These are phyloP conservation scores for Hoplodrina blanda DNA, from an alignment of 2,888 invertebrate species.

Conservation along the genomic window DNA sequence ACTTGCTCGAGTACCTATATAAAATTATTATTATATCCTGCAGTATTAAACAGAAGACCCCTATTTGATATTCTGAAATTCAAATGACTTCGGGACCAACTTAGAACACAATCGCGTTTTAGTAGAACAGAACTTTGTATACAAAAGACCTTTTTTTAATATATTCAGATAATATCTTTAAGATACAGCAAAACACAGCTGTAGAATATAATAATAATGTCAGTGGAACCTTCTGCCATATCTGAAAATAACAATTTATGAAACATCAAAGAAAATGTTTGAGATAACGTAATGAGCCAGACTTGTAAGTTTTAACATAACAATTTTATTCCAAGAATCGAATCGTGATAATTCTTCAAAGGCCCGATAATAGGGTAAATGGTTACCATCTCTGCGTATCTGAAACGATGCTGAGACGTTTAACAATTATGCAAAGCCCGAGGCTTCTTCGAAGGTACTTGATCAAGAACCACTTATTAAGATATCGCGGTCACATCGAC, in stretches of 20 bases:
- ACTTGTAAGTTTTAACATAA: conserved; percentile 56
- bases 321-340: conserved; percentile 58
- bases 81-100: conserved; percentile 84
- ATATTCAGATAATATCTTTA: conserved; percentile 63
- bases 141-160: conserved; percentile 79
- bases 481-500: conserved; percentile 87
- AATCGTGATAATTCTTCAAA: conserved; percentile 58
- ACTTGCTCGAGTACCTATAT: conserved; percentile 45
- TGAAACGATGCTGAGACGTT: conserved; percentile 67
- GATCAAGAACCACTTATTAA: conserved; percentile 89
- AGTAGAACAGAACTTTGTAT: conserved; percentile 79
- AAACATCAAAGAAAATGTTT: conserved; percentile 51
- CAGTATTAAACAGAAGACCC: conserved; percentile 70
- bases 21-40: conserved; percentile 66
- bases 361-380: conserved; percentile 64
- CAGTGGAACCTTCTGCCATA: conserved; percentile 28
- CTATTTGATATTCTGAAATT: conserved; percentile 86
- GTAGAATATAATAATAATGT: conserved; percentile 20
- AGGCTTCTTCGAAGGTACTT: conserved; percentile 78
- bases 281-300: conserved; percentile 54
- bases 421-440: conserved; percentile 86
- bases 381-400: conserved; percentile 63
- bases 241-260: conserved; percentile 29
- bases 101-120: conserved; percentile 82
- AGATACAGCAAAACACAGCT: conserved; percentile 50